These are phyloP conservation scores for Parelbella ahira DNA, from an alignment of 2,888 invertebrate genomes.

Conservation along the genomic window DNA sequence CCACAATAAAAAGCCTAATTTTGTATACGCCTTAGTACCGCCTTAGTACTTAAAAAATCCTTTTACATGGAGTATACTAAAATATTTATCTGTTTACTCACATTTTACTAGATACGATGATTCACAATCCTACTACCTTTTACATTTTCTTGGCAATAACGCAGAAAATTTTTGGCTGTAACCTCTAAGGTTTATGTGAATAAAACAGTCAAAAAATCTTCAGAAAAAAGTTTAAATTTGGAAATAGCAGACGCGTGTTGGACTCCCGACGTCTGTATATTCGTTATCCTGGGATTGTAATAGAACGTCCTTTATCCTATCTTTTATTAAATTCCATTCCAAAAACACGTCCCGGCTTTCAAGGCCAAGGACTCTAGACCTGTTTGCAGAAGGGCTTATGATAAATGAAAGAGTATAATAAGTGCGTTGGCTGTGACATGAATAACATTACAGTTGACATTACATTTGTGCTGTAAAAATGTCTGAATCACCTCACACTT, in stretches of 20 bases:
- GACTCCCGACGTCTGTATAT: slow-evolving; percentile 13
- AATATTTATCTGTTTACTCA: too few species aligned
- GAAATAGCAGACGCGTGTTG: slow-evolving; percentile 11
- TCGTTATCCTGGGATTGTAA: slow-evolving; percentile 15
- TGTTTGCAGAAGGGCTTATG: slow-evolving; percentile 11
- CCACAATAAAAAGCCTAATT: too few species aligned
- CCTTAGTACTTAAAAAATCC: too few species aligned
- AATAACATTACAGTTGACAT: too few species aligned
- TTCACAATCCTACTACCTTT: slow-evolving; percentile 7
- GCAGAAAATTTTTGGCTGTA: slow-evolving; percentile 6
- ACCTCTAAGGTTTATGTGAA: slow-evolving; percentile 8
- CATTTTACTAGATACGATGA: slow-evolving; percentile 2
- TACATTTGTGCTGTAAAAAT: too few species aligned
- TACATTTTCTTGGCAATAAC: slow-evolving; percentile 4
- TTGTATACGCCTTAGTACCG: too few species aligned
- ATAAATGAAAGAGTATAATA: too few species aligned
- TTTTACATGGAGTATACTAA: too few species aligned
- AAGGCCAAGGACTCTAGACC: slow-evolving; percentile 16
- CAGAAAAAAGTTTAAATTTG: slow-evolving; percentile 20
- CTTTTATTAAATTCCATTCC: slow-evolving; percentile 24
- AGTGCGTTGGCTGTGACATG: too few species aligned
- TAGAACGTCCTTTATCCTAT: slow-evolving; percentile 20
- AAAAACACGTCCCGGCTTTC: slow-evolving; percentile 2
- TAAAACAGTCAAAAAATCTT: slow-evolving; percentile 5
- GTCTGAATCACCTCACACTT: too few species aligned